Evolutionary conservation across 1,140 invertebrate genomes (phyloP), one percentile per base, ranked within the genome.

Genomic region (Campoletis sonorensis): DNA sequence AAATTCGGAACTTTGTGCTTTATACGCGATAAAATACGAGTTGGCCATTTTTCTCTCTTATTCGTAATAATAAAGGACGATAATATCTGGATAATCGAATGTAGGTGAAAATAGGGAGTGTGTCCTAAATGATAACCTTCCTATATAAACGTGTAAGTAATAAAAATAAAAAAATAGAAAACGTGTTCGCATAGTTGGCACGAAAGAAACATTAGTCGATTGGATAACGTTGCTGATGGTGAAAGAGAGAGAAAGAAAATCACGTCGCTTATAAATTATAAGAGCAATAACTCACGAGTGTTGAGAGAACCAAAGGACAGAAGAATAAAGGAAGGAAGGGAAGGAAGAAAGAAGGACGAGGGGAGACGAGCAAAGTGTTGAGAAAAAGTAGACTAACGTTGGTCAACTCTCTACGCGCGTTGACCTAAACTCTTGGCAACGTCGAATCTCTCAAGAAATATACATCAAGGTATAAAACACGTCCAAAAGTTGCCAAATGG

Each of bases 191-290:
- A n/a, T n/a, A 70, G 67, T 70, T 70, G 67, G 67, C 67, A 70
- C 67, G 67, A 70, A 33, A 70, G 67, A 15, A 70, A 70, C 67
- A 70, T 70, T 70, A 70, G 67, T 27, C 64, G 64, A 67, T 67
- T 67, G 64, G 64, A 67, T 67, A 67, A 67, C 58, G n/a, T 13
- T 54, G 16, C 61, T 64, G 18, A 23, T 11, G 4, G 61, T 33
- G 16, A 70, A 33, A 70, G 67, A 64, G 61, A 23, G 13, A 45
- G 61, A 26, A 13, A 26, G 61, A 26, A 26, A 64, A 64, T 70
- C 67, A 33, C 13, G 67, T 70, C 67, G 67, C 30, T 70, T 70
- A 70, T 70, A 70, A 70, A 70, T 70, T 70, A 70, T 70, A 70
- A 33, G 13, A 70, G 61, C 23, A 18, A 70, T 70, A 30, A 70